Conservation (phyloP, 2,797 vertebrate genomes). For the Ctenosaura bakeri region DNA sequence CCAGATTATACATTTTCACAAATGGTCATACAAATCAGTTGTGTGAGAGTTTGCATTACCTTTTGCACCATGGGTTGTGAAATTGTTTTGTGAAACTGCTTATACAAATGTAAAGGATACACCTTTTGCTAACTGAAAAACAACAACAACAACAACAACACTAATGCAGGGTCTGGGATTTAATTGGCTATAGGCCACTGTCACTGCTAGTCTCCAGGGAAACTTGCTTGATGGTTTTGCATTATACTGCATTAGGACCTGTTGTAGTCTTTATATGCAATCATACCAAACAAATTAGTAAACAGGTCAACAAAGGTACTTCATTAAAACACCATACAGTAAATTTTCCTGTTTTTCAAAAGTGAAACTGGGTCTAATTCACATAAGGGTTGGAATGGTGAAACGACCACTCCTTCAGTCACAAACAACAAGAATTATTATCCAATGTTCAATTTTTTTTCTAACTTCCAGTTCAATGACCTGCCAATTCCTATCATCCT, state of each 20-base stretch:
- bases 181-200: slow-evolving; percentile 5
- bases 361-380: neutral
- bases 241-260: neutral
- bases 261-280: neutral
- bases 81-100: too few relatives aligned
- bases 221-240: neutral
- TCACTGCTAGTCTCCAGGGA: neutral
- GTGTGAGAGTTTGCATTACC: too few relatives aligned
- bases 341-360: slow-evolving; percentile 6
- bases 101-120: too few relatives aligned
- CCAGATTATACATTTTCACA: too few relatives aligned
- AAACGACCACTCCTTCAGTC: slow-evolving; percentile 28
- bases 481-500: neutral
- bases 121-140: too few relatives aligned
- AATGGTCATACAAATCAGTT: too few relatives aligned
- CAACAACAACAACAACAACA: too few relatives aligned
- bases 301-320: neutral
- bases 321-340: too few relatives aligned
- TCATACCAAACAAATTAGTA: neutral
- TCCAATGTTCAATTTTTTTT: slow-evolving; percentile 41
- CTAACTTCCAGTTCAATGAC: slow-evolving; percentile 51
- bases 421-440: slow-evolving; percentile 55
- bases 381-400: neutral
- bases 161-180: too few relatives aligned
- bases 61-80: too few relatives aligned